phyloP scores from a whole-genome alignment of 2,888 invertebrate species.

The Geotrupes spiniger region DNA sequence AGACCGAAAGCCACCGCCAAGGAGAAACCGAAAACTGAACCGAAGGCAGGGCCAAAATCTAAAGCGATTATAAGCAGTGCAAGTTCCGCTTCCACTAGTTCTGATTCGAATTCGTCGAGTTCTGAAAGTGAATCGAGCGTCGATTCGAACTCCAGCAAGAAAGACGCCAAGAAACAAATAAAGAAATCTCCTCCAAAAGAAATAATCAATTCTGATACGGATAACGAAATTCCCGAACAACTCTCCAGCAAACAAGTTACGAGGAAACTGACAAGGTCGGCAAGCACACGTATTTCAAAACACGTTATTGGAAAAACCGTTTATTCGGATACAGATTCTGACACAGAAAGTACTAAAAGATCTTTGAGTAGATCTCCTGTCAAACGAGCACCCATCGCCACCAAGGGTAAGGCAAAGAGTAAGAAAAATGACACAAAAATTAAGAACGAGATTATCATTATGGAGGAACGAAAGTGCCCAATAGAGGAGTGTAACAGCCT shows the following conservation, averaged over 20 bases:
- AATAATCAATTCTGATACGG: constrained; percentile 45
- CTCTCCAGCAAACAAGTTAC: constrained; percentile 51
- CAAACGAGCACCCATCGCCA: constrained; percentile 55
- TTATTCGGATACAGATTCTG: constrained; percentile 66
- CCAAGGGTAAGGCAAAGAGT: constrained; percentile 52
- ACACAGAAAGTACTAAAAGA: constrained; percentile 56
- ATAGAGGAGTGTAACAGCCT: constrained; percentile 85
- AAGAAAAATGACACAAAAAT: constrained; percentile 44
- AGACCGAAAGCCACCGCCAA: constrained; percentile 47
- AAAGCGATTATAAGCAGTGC: constrained; percentile 57
- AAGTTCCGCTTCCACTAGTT: constrained; percentile 47
- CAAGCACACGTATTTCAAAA: constrained; percentile 66
- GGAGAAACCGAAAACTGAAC: constrained; percentile 47
- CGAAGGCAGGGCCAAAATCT: constrained; percentile 28
- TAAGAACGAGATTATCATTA: constrained; percentile 38
- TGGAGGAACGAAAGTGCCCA: constrained; percentile 75
- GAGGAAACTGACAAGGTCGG: constrained; percentile 67
- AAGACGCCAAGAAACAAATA: constrained; percentile 37
- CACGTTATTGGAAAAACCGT: constrained; percentile 58
- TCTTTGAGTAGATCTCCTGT: constrained; percentile 63
- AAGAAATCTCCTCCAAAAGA: constrained; percentile 44
- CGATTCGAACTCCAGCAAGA: constrained; percentile 24
- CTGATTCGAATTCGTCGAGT: constrained; percentile 39
- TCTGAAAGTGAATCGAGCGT: constrained; percentile 45
- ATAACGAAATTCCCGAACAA: constrained; percentile 38